Conservation (phyloP, 1,140 invertebrate species). For the Pseudomyrmex gracilis region DNA sequence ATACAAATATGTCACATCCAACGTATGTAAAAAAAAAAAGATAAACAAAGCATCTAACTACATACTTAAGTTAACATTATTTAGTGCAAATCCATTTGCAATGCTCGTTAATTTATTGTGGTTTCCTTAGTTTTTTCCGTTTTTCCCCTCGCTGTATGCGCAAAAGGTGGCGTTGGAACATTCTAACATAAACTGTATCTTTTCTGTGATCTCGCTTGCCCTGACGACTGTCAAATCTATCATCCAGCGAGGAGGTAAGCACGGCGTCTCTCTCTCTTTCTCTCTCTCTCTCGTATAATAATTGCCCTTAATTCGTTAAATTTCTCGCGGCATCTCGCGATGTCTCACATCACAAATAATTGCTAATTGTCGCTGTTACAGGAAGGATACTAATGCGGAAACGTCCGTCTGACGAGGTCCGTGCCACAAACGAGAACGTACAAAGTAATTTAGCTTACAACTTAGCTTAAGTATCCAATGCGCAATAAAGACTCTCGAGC, state of each 20-base stretch:
- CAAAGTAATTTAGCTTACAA: constrained; percentile 82
- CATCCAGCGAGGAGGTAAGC: constrained; percentile 80
- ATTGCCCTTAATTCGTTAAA: no score
- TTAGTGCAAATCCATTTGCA: constrained; percentile 18
- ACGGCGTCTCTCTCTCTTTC: constrained; percentile 5
- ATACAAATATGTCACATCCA: constrained; percentile 50
- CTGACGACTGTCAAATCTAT: constrained; percentile 64
- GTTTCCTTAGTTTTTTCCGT: constrained; percentile 56
- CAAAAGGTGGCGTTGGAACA: constrained; percentile 77
- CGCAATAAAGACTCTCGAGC: constrained; percentile 72
- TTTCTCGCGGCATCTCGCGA: not conserved
- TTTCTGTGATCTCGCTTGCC: constrained; percentile 81
- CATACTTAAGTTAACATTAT: constrained; percentile 25
- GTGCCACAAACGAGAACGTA: constrained; percentile 80
- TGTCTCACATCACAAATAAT: not conserved
- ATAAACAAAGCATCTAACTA: constrained; percentile 3
- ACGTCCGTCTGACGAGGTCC: constrained; percentile 85
- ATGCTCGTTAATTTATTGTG: constrained; percentile 50
- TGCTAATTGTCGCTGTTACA: constrained; percentile 77
- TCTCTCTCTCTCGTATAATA: not conserved
- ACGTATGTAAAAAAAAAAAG: constrained; percentile 20
- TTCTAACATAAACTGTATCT: constrained; percentile 77
- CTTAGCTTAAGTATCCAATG: constrained; percentile 81
- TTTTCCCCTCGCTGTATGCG: constrained; percentile 62
- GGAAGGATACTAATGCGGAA: constrained; percentile 87